Evolutionary conservation across 2,113 vertebrate genomes (phyloP).

Genomic region (Maccullochella peelii): DNA sequence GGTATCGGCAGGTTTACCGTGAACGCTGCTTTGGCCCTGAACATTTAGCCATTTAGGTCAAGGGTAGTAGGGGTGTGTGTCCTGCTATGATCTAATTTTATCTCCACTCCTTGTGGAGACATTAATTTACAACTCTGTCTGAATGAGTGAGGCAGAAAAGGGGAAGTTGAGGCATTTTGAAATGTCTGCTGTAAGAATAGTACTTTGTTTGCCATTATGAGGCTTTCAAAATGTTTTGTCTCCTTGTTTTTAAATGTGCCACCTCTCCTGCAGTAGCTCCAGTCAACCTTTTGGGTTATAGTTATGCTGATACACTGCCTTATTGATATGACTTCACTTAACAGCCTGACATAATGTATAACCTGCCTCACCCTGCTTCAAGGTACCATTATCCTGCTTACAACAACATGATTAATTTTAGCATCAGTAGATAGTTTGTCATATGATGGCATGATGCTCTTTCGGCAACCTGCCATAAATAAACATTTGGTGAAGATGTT

Average conservation of each 20-base stretch:
- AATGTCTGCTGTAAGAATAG: not conserved
- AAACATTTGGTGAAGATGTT: not conserved
- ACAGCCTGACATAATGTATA: not conserved
- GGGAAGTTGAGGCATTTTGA: slow-evolving; percentile 3
- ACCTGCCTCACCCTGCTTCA: not conserved
- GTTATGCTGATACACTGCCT: not conserved
- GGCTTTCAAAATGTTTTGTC: not conserved
- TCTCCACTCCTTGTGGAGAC: slow-evolving; percentile 9
- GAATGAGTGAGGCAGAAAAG: slow-evolving; percentile 5
- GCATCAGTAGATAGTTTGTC: not conserved
- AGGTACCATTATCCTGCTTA: not conserved
- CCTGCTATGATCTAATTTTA: slow-evolving; percentile 48
- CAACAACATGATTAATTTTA: not conserved
- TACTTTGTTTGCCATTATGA: not conserved
- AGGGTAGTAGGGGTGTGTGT: slow-evolving; percentile 36
- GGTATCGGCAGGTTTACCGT: not conserved
- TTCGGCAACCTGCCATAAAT: not conserved
- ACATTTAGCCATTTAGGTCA: slow-evolving; percentile 54
- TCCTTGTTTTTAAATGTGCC: not conserved
- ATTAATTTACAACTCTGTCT: slow-evolving; percentile 5
- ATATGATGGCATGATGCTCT: not conserved
- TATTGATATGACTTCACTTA: not conserved
- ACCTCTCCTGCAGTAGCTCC: not conserved
- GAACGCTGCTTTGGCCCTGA: not conserved
- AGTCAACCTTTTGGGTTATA: not conserved